A percentile compares a stretch with the other conserved stretches of the same genome.
phyloP scores from a whole-genome alignment of 92 coral and sea anemone species.

The Diadumene lineata region DNA sequence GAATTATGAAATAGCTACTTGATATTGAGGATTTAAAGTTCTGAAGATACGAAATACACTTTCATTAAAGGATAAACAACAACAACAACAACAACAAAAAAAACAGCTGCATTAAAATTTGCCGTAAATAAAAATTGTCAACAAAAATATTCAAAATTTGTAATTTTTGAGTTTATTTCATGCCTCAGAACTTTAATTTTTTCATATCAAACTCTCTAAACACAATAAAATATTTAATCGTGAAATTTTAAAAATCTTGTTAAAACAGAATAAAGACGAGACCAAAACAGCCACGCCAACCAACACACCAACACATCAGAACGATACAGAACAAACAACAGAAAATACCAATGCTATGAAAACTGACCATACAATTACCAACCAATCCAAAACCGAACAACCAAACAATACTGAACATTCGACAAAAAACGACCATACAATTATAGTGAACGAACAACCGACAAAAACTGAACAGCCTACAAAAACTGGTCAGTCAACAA shows the following conservation, averaged over 20 bases:
- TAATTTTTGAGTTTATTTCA: not conserved
- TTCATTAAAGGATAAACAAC: too few species aligned
- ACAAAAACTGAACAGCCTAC: not conserved
- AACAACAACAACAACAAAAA: too few species aligned
- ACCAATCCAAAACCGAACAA: too few species aligned
- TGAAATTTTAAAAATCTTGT: not conserved
- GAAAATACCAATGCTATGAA: conserved; percentile 1
- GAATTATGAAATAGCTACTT: not conserved
- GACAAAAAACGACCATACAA: too few species aligned
- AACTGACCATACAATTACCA: conserved; percentile 29
- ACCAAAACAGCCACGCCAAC: not conserved
- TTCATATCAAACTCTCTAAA: not conserved
- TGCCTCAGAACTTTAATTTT: not conserved
- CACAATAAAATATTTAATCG: not conserved
- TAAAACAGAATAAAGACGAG: not conserved
- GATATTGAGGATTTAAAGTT: not conserved
- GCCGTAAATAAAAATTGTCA: too few species aligned
- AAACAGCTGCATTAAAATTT: too few species aligned
- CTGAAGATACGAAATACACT: too few species aligned
- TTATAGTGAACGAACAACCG: too few species aligned
- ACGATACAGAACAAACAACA: not conserved
- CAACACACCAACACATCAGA: not conserved
- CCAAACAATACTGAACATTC: too few species aligned
- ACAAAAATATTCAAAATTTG: not conserved
- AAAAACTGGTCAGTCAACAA: not conserved